Conservation (phyloP, 2,113 vertebrate genomes). For the rabbit (Oryctolagus cuniculus) region DNA sequence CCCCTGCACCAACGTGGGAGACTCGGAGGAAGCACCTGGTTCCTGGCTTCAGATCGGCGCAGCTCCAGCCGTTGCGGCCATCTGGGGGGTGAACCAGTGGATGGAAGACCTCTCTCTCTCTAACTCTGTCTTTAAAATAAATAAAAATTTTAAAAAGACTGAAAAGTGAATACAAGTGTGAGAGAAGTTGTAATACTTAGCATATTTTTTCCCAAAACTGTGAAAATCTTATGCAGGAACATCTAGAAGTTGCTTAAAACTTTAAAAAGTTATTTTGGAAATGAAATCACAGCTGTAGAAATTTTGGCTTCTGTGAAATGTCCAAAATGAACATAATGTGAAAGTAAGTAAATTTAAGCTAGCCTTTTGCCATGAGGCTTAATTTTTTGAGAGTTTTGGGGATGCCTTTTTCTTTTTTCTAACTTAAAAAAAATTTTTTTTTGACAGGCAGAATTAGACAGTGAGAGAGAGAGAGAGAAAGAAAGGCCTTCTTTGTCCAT, state of each 20-base stretch:
- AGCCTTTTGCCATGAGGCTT: background rate
- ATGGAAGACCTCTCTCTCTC: too few relatives aligned
- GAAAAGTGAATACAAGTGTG: slow-evolving; percentile 37
- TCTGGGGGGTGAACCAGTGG: too few relatives aligned
- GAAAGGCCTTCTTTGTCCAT: too few relatives aligned
- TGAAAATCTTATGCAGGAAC: background rate
- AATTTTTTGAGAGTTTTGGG: background rate
- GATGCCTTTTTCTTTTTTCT: background rate
- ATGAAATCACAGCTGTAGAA: slow-evolving; percentile 23
- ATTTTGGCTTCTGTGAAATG: slow-evolving; percentile 30
- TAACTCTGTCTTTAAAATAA: too few relatives aligned
- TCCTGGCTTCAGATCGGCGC: too few relatives aligned
- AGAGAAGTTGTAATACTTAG: slow-evolving; percentile 23
- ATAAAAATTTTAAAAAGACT: slow-evolving; percentile 14
- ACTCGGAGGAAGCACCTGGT: too few relatives aligned
- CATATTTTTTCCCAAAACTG: slow-evolving; percentile 13
- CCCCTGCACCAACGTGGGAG: too few relatives aligned
- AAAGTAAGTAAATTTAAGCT: slow-evolving; percentile 13
- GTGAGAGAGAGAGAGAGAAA: too few relatives aligned
- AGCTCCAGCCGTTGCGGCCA: too few relatives aligned
- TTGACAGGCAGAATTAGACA: too few relatives aligned
- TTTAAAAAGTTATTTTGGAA: slow-evolving; percentile 54
- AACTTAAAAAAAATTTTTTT: too few relatives aligned
- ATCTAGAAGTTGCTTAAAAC: slow-evolving; percentile 49
- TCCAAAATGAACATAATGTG: slow-evolving; percentile 23